phyloP scores from a whole-genome alignment of 2,797 vertebrate genomes.

The Phyllotis vaccarum region DNA sequence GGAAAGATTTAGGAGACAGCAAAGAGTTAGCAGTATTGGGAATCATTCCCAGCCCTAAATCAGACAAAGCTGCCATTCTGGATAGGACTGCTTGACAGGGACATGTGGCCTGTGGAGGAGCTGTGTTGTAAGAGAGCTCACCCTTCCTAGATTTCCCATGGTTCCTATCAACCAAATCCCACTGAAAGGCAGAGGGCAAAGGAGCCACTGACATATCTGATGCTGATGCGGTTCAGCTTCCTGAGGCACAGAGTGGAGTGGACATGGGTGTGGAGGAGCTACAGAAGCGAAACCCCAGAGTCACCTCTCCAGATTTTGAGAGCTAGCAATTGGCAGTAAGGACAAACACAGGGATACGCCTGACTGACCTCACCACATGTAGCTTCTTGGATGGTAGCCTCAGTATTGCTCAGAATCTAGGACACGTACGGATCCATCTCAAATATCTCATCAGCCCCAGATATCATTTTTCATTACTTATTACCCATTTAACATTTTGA shows the following conservation, averaged over 20 bases:
- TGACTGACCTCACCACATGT: neutral
- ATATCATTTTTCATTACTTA: neutral
- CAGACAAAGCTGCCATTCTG: neutral
- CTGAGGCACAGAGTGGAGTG: neutral
- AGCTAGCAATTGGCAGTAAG: neutral
- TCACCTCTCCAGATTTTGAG: neutral
- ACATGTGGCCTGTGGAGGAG: neutral
- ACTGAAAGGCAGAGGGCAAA: neutral
- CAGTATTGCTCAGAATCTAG: neutral
- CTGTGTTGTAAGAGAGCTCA: neutral
- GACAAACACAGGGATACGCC: neutral
- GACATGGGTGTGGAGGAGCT: neutral
- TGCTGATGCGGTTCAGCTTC: neutral
- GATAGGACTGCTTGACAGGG: neutral
- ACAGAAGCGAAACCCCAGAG: neutral
- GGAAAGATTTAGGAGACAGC: neutral
- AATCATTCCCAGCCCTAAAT: neutral
- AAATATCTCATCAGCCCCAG: neutral
- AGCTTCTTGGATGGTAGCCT: neutral
- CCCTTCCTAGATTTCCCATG: neutral
- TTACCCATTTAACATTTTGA: neutral
- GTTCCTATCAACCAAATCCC: neutral
- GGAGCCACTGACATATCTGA: neutral
- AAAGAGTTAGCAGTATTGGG: neutral
- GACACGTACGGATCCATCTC: neutral